A percentile compares a stretch with the other conserved stretches of the same genome.
Conservation (phyloP, 2,797 vertebrate genomes). For the Epinephelus malabaricus region DNA sequence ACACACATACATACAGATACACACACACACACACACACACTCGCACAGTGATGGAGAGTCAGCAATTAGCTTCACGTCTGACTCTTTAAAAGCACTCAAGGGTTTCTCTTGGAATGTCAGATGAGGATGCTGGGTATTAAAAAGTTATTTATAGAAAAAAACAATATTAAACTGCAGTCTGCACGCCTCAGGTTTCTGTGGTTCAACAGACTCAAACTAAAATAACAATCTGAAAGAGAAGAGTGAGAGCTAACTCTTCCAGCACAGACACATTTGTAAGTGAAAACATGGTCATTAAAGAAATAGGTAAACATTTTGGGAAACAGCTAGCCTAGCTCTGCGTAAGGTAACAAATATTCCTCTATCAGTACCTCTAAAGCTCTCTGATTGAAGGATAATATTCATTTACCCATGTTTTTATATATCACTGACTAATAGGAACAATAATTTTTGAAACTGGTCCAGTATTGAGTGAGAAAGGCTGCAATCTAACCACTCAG, state of each 20-base stretch:
- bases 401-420: no score
- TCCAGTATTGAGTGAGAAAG: no score
- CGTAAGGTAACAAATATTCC: neutral
- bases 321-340: neutral
- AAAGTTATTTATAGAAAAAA: constrained; percentile 59
- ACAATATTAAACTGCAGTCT: constrained; percentile 44
- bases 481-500: no score
- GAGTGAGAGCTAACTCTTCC: neutral
- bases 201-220: constrained; percentile 23
- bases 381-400: neutral
- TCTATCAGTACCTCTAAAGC: neutral
- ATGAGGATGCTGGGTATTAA: constrained; percentile 42
- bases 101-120: constrained; percentile 33
- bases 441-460: no score
- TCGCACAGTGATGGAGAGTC: constrained; percentile 41
- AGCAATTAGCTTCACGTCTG: constrained; percentile 35
- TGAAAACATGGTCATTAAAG: constrained; percentile 16
- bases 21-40: constrained; percentile 14
- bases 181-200: constrained; percentile 47
- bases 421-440: no score
- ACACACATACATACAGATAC: constrained; percentile 17
- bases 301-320: neutral
- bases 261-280: constrained; percentile 6
- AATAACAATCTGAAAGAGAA: constrained; percentile 20
- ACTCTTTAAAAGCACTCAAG: constrained; percentile 44